phyloP scores from a whole-genome alignment of 2,113 vertebrate genomes.

The Gnathonemus longibarbis region DNA sequence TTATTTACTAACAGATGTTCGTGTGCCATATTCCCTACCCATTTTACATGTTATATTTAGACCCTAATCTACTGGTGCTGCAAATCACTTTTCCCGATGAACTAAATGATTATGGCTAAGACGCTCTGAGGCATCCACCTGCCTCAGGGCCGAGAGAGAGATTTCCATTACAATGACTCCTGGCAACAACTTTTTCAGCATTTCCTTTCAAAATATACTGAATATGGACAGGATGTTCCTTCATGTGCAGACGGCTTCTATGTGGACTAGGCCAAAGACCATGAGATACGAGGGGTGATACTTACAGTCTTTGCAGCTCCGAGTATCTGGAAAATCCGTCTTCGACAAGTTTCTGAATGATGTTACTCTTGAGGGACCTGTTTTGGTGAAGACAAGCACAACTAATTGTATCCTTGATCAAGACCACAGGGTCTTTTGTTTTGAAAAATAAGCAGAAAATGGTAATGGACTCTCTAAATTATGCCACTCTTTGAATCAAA shows the following conservation, averaged over 20 bases:
- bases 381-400: not conserved
- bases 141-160: not conserved
- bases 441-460: not conserved
- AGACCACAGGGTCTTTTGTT: not conserved
- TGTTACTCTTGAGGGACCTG: slow-evolving; percentile 64
- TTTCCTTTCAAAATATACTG: not conserved
- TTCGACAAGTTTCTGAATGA: slow-evolving; percentile 56
- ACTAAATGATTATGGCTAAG: not conserved
- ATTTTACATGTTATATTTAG: not conserved
- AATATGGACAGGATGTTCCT: not conserved
- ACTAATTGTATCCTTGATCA: not conserved
- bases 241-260: not conserved
- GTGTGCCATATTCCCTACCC: not conserved
- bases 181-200: not conserved
- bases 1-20: not conserved
- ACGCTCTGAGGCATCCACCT: not conserved
- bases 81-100: not conserved
- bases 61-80: not conserved
- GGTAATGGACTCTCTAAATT: not conserved
- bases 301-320: slow-evolving; percentile 55
- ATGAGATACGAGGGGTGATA: not conserved
- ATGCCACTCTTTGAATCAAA: not conserved
- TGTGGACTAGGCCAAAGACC: not conserved
- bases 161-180: not conserved
- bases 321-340: slow-evolving; percentile 58